A percentile compares a stretch with the other conserved stretches of the same genome.
These are phyloP conservation scores for Lemur catta DNA, from an alignment of 2,797 vertebrate genomes.

Conservation along the genomic window DNA sequence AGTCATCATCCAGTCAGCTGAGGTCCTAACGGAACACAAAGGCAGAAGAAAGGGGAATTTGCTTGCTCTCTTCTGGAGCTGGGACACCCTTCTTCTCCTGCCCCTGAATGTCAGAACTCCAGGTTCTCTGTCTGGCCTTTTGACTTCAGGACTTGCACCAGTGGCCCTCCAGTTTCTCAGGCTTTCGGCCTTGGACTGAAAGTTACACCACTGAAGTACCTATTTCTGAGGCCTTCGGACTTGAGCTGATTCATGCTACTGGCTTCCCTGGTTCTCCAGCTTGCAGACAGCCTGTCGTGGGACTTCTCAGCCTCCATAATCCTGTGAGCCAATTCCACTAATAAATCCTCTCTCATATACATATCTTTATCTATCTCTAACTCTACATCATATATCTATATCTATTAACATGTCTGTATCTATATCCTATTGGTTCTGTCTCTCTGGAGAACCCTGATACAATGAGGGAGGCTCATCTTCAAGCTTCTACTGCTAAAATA, in stretches of 20 bases:
- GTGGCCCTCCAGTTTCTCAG: neutral
- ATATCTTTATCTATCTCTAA: neutral
- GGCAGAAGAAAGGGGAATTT: neutral
- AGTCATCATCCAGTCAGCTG: no score
- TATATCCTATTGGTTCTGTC: neutral
- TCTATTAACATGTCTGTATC: neutral
- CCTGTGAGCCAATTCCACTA: neutral
- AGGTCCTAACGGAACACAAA: neutral
- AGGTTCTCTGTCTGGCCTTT: neutral
- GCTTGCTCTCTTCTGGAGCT: neutral
- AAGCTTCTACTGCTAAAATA: neutral
- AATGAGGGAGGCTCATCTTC: neutral
- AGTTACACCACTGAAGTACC: neutral
- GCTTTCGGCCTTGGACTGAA: neutral
- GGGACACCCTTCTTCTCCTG: neutral
- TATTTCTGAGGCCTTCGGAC: neutral
- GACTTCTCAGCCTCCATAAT: neutral
- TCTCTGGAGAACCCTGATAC: neutral
- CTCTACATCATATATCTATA: neutral
- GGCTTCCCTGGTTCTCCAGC: neutral
- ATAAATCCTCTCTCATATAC: no score
- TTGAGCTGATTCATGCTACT: neutral
- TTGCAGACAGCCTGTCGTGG: neutral
- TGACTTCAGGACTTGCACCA: neutral
- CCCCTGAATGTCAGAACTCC: neutral